phyloP scores from a whole-genome alignment of 1,140 invertebrate species.

The Lucilia sericata region DNA sequence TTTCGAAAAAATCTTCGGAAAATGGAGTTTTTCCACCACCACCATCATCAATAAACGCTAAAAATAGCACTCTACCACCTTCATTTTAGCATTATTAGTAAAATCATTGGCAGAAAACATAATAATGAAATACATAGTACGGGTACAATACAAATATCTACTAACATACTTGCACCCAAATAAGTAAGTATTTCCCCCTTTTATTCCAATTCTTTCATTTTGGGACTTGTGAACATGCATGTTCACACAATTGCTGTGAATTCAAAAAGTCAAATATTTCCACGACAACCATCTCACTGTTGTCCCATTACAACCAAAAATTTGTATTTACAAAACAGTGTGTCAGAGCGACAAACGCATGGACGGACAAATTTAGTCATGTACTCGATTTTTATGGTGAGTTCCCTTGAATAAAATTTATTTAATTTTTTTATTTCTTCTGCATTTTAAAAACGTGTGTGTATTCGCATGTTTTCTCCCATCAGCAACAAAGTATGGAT shows the following conservation, averaged over 20 bases:
- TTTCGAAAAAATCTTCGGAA: background rate
- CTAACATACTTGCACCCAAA: background rate
- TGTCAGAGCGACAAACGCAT: too few species aligned
- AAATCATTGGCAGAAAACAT: background rate
- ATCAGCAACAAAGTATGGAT: too few species aligned
- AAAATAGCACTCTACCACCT: background rate
- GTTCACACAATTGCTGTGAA: constrained; percentile 36
- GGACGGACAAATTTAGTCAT: too few species aligned
- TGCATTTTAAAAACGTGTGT: too few species aligned
- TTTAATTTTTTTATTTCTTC: too few species aligned
- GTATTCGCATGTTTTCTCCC: too few species aligned
- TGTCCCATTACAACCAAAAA: background rate
- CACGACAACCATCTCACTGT: constrained; percentile 28
- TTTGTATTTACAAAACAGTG: background rate
- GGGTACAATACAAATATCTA: background rate
- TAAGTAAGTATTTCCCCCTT: background rate
- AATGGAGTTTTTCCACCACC: constrained; percentile 25
- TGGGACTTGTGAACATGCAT: background rate
- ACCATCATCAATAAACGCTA: background rate
- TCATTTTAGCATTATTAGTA: constrained; percentile 7
- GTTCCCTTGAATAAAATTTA: too few species aligned
- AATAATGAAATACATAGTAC: background rate
- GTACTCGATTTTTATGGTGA: too few species aligned
- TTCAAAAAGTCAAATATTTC: constrained; percentile 38
- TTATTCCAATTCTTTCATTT: background rate